These are phyloP conservation scores for Echinometra lucunter DNA, from an alignment of 53 echinoderm and acorn worm species.

Conservation along the genomic window DNA sequence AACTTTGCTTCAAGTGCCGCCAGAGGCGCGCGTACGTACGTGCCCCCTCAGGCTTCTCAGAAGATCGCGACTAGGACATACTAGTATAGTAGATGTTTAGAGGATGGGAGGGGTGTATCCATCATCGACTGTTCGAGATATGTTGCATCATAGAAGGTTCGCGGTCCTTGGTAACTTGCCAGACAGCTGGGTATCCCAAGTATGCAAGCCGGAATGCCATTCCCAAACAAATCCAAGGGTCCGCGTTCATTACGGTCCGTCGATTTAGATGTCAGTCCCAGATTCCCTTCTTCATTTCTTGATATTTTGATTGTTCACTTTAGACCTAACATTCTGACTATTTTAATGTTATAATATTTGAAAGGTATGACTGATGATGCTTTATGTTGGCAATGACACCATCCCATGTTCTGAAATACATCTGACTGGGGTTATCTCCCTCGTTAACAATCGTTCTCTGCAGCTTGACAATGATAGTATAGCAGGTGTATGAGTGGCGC, in stretches of 20 bases:
- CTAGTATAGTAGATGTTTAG: not conserved
- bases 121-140: not conserved
- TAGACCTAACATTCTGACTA: not conserved
- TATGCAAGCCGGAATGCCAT: conserved; percentile 53
- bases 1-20: too few relatives aligned
- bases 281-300: not conserved
- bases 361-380: not conserved
- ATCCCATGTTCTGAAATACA: not conserved
- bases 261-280: conserved; percentile 14
- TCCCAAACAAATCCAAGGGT: conserved; percentile 56
- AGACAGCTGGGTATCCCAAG: conserved; percentile 55
- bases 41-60: too few relatives aligned
- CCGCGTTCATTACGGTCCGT: conserved; percentile 28
- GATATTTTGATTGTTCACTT: not conserved
- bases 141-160: conserved; percentile 29
- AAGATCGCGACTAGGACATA: too few relatives aligned
- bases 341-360: not conserved
- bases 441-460: too few relatives aligned
- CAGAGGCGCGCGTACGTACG: too few relatives aligned
- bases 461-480: conserved; percentile 7
- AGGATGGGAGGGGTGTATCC: not conserved
- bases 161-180: conserved; percentile 2
- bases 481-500: not conserved
- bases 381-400: not conserved
- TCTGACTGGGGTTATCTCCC: not conserved